These are phyloP conservation scores for Drepana arcuata DNA, from an alignment of 1,140 invertebrate genomes.

Conservation along the genomic window DNA sequence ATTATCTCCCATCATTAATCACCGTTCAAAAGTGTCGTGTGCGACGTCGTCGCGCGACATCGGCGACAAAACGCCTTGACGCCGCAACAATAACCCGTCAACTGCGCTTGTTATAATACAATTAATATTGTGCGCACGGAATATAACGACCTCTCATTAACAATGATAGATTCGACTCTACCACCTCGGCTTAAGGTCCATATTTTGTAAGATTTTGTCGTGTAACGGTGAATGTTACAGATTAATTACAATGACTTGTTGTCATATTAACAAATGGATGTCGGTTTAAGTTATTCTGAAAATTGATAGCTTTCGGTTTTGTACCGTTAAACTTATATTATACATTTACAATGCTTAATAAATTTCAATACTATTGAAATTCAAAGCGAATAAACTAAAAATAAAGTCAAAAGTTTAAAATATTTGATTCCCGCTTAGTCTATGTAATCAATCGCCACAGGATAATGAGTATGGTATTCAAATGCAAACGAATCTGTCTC, in stretches of 20 bases:
- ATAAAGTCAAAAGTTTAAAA: no score
- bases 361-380: no score
- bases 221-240: conserved; percentile 14
- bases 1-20: no score
- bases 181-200: conserved; percentile 1
- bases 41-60: conserved; percentile 10
- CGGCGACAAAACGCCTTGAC: conserved; percentile 13
- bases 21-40: conserved; percentile 3
- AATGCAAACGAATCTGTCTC: no score
- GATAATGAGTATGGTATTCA: no score
- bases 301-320: no score
- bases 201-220: conserved; percentile 6
- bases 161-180: conserved; percentile 7
- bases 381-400: no score
- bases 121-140: conserved; percentile 19
- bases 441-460: no score
- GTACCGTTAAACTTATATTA: no score
- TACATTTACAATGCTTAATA: no score
- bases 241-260: conserved; percentile 13
- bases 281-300: conserved; percentile 15
- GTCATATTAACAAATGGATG: conserved; percentile 11
- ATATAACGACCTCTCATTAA: conserved; percentile 13
- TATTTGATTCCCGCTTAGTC: no score
- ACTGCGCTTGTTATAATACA: conserved; percentile 16
- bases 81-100: conserved; percentile 19